A percentile compares a stretch with the other conserved stretches of the same genome.
Conservation (phyloP, 1,140 invertebrate species). For the Trachymyrmex cornetzi region DNA sequence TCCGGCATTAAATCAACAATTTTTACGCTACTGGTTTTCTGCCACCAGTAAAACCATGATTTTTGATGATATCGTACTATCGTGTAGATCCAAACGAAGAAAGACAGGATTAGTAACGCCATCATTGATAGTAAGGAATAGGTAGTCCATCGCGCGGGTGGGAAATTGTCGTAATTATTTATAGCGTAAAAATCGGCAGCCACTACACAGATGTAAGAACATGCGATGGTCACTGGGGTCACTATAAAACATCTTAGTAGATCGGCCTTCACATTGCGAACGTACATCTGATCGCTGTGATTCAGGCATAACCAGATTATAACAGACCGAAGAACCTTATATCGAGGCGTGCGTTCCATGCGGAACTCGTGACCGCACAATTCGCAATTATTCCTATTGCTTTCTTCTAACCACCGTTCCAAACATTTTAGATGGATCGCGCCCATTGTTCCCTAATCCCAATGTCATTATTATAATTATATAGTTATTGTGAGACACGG, state of each 20-base stretch:
- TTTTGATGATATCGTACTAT: slow-evolving; percentile 85
- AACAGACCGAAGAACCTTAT: slow-evolving; percentile 75
- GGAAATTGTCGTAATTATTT: slow-evolving; percentile 85
- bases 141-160: slow-evolving; percentile 85
- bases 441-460: slow-evolving; percentile 86
- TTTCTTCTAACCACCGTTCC: slow-evolving; percentile 87
- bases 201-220: slow-evolving; percentile 86
- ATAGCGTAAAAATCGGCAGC: slow-evolving; percentile 86
- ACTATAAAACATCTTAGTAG: slow-evolving; percentile 84
- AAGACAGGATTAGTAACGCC: slow-evolving; percentile 85
- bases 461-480: slow-evolving; percentile 34
- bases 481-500: background rate
- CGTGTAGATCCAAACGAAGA: slow-evolving; percentile 86
- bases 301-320: slow-evolving; percentile 77
- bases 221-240: slow-evolving; percentile 85
- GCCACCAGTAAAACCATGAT: slow-evolving; percentile 88
- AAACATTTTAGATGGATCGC: slow-evolving; percentile 87
- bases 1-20: slow-evolving; percentile 62
- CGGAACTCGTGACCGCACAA: slow-evolving; percentile 82
- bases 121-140: slow-evolving; percentile 85
- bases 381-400: slow-evolving; percentile 83
- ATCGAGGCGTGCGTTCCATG: slow-evolving; percentile 78
- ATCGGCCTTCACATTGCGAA: slow-evolving; percentile 81
- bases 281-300: slow-evolving; percentile 75
- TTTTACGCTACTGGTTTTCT: slow-evolving; percentile 85